A percentile compares a stretch with the other conserved stretches of the same genome.
Conservation (phyloP, 2,797 vertebrate genomes). For the Syngnathus acus region DNA sequence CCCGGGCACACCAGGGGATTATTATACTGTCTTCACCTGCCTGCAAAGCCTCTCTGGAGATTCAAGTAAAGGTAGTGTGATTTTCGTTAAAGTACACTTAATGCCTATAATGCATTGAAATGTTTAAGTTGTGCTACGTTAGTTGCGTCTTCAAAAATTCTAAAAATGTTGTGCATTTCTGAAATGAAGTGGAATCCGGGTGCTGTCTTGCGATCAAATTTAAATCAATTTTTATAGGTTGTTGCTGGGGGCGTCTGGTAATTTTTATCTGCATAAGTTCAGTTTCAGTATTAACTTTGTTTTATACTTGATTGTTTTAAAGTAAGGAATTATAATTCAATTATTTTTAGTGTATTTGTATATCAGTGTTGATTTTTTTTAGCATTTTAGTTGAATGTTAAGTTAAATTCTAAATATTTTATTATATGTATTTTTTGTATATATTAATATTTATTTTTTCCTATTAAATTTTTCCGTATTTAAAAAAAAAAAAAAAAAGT, state of each 20-base stretch:
- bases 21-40: conserved; percentile 36
- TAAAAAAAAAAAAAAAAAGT: not conserved
- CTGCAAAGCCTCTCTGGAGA: conserved; percentile 19
- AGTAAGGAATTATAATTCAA: too few relatives aligned
- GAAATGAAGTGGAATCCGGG: not conserved
- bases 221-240: too few relatives aligned
- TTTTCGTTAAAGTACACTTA: conserved; percentile 13
- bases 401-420: not conserved
- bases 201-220: not conserved
- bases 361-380: not conserved
- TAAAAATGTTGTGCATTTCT: not conserved
- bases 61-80: conserved; percentile 44
- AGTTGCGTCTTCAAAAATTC: not conserved
- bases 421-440: not conserved
- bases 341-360: not conserved
- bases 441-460: too few relatives aligned
- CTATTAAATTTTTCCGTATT: too few relatives aligned
- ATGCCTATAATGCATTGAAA: not conserved
- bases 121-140: too few relatives aligned
- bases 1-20: conserved; percentile 41
- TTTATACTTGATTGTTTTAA: too few relatives aligned
- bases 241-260: too few relatives aligned
- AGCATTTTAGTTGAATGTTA: not conserved
- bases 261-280: too few relatives aligned
- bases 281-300: too few relatives aligned